Base-by-base conservation (phyloP, 1,140 invertebrate species). In the Drosophila oshimai region DNA sequence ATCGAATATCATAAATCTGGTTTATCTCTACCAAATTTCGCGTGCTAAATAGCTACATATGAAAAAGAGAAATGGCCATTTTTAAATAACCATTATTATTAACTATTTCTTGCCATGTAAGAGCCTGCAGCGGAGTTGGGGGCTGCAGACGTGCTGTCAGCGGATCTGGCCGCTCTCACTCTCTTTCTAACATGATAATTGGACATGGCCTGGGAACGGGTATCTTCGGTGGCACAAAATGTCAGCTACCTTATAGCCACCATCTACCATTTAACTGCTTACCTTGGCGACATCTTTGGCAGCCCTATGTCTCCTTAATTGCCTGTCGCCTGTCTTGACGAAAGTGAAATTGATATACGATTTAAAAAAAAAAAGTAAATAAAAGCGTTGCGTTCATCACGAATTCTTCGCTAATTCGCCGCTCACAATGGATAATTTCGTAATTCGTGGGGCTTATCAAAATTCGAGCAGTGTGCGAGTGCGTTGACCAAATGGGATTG, bases 171-270 rank as follows among this genome's bases (percentile, higher is more conserved):
- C 64, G 73, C 73, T 77, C 79, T 84, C 78, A 84, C 79, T 86
- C 81, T 72, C 62, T 73, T 60, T 65, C 64, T 51, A 87, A 87
- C 81, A 87, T 87, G 83, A 87, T 87, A 87, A 87, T 87, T 87
- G 81, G 81, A 81, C 81, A 70, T 77, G 57, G 62, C 62, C 60
- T 67, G 62, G 62, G 62, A 67, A 67, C 61, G 44, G 60, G 61
- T 39, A 61, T 24, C 36, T 6, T 18, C 41, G 29, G 17, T 18
- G 41, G 26, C 61, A 58, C 51, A 44, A 58, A 54, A 62, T 57
- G 58, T 13, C 37, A 41, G 34, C 45, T 50, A 24, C 22, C 33
- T 28, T 20, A 42, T 54, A 17, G 13, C 22, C 0, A 17, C 15
- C 34, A 26, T 47, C 15, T 26, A 39, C 22, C 24, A n/a, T n/a